Evolutionary conservation across 2,797 vertebrate genomes (phyloP), one percentile per base, ranked within the genome.

Genomic region (Coilia nasus): DNA sequence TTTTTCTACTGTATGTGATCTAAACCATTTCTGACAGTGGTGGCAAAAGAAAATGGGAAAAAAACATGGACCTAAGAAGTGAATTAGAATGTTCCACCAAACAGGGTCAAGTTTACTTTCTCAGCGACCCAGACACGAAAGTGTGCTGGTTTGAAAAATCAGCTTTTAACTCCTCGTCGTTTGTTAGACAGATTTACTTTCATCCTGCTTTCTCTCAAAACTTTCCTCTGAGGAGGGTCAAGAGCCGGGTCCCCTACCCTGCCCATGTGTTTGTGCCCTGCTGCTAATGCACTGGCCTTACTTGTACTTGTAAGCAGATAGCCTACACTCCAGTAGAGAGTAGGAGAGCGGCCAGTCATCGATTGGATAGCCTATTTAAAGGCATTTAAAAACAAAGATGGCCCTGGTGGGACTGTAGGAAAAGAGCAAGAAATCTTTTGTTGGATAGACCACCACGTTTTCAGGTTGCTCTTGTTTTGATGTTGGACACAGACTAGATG

Each of bases 191-290:
- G 64, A 71, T 71, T 17, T 2, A 31, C 14, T 71, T 15, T 35
- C 3, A 3, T 35, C 28, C 62, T 2, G 35, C 35, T 41, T 41
- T 41, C 35, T 41, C 35, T 41, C 35, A 2, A 71, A 71, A 71
- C 62, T 67, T 67, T 67, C 62, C 25, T 28, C 12, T 28, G 62
- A 67, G 25, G 60, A 64, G n/a, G 62, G 62, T 67, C 67, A 75
- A 35, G 31, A 10, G 67, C 14, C 31, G 35, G 67, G 31, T 35
- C 17, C 19, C 57, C 57, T 21, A 3, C 6, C 28, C 28, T 9
- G 6, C 15, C 15, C 67, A 15, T 31, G 28, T 15, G 28, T 41
- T 28, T 41, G 31, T 6, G 17, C 67, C 28, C 28, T 75, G 67
- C 28, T 75, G 67, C 3, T 75, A 41, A 75, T 75, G 31, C 25